These are phyloP conservation scores for Sitobion miscanthi DNA, from an alignment of 1,140 invertebrate species.

Conservation along the genomic window DNA sequence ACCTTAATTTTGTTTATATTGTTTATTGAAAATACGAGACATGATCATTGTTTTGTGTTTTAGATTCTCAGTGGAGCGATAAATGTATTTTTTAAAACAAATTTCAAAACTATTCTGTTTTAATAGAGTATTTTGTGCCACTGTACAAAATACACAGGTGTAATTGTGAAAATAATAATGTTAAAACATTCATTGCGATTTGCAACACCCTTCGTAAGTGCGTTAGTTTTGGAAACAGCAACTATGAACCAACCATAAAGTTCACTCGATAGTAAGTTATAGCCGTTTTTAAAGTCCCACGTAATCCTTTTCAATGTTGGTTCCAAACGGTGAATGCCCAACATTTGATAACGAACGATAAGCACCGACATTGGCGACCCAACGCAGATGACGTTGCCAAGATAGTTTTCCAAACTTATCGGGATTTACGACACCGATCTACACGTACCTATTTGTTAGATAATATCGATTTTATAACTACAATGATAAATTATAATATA, in stretches of 20 bases:
- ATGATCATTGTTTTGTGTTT: no score
- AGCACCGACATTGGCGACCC: not conserved
- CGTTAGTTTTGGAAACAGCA: not conserved
- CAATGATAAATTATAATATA: not conserved
- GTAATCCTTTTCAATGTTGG: not conserved
- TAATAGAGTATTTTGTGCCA: no score
- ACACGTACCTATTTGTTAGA: not conserved
- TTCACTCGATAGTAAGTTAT: not conserved
- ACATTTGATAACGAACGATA: not conserved
- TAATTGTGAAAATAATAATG: no score
- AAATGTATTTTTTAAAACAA: no score
- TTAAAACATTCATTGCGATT: no score
- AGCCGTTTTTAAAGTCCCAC: not conserved
- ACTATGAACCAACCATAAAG: not conserved
- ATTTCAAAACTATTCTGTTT: no score
- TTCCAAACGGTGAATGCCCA: not conserved
- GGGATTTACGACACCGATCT: not conserved
- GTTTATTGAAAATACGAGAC: no score
- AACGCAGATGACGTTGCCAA: not conserved
- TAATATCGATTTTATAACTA: not conserved
- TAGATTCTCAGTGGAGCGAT: no score
- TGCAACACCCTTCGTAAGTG: no score
- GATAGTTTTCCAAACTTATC: not conserved
- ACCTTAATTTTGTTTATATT: no score
- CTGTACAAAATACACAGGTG: no score